Evolutionary conservation across 1,140 invertebrate genomes (phyloP).

Genomic region (Drosophila miranda): DNA sequence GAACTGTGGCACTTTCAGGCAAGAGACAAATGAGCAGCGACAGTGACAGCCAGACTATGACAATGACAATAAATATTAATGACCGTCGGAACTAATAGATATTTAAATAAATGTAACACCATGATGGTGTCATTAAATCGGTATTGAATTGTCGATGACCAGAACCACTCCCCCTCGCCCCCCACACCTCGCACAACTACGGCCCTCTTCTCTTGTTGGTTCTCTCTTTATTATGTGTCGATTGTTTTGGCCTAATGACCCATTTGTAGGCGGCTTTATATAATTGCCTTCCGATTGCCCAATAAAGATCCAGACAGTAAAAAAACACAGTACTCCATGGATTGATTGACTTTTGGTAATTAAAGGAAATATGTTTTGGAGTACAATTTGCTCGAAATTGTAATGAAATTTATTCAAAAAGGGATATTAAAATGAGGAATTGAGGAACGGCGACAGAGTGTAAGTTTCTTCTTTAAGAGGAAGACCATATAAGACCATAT

Average conservation of each 20-base stretch:
- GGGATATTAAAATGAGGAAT: too few species aligned
- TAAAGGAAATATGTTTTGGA: background rate
- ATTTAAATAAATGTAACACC: conserved; percentile 44
- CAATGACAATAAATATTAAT: conserved; percentile 54
- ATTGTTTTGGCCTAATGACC: conserved; percentile 54
- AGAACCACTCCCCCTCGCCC: conserved; percentile 1
- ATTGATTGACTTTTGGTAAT: background rate
- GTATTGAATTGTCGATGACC: conserved; percentile 57
- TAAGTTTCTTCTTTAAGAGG: too few species aligned
- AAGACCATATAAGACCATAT: too few species aligned
- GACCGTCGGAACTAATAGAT: conserved; percentile 30
- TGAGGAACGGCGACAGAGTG: too few species aligned
- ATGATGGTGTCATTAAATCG: conserved; percentile 51
- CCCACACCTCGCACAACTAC: too few species aligned
- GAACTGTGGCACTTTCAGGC: conserved; percentile 10
- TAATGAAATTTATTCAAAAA: too few species aligned
- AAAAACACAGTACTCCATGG: background rate
- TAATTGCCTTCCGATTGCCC: conserved; percentile 13
- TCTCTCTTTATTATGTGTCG: conserved; percentile 22
- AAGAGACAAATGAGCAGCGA: conserved; percentile 13
- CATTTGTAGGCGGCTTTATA: conserved; percentile 35
- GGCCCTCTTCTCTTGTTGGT: conserved; percentile 27
- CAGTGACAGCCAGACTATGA: conserved; percentile 8
- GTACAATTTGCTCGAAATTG: too few species aligned
- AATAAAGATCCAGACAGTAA: conserved; percentile 8